These are phyloP conservation scores for Luehdorfia chinensis DNA, from an alignment of 1,140 invertebrate species.

Conservation along the genomic window DNA sequence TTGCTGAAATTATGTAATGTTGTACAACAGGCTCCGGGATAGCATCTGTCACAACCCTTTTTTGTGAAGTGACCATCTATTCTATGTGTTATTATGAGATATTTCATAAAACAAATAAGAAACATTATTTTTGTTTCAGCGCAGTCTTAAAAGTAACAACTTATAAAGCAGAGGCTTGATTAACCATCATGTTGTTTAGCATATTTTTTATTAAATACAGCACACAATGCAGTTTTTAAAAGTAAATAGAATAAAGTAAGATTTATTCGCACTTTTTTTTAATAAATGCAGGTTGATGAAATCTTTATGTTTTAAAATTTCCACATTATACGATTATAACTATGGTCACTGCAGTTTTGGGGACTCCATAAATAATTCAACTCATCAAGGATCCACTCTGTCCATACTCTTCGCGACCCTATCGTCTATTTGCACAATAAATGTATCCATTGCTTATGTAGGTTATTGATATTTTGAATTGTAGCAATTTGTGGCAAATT, in stretches of 20 bases:
- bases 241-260: no score
- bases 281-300: no score
- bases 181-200: no score
- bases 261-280: no score
- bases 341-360: constrained; percentile 31
- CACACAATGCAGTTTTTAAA: no score
- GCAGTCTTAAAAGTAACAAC: no score
- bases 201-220: no score
- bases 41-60: constrained; percentile 62
- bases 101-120: not conserved
- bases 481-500: no score
- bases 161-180: no score
- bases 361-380: constrained; percentile 61
- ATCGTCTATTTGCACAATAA: constrained; percentile 29
- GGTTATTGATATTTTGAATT: constrained; percentile 16
- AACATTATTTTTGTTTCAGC: no score
- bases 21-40: constrained; percentile 27
- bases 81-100: not conserved
- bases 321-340: not conserved
- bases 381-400: constrained; percentile 39
- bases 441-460: constrained; percentile 24
- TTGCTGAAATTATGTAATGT: constrained; percentile 29
- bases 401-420: constrained; percentile 18
- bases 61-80: constrained; percentile 26
- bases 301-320: no score